Evolutionary conservation across 2,113 vertebrate genomes (phyloP), one percentile per base, ranked within the genome.

Genomic region (Corythornis madagascariensis): DNA sequence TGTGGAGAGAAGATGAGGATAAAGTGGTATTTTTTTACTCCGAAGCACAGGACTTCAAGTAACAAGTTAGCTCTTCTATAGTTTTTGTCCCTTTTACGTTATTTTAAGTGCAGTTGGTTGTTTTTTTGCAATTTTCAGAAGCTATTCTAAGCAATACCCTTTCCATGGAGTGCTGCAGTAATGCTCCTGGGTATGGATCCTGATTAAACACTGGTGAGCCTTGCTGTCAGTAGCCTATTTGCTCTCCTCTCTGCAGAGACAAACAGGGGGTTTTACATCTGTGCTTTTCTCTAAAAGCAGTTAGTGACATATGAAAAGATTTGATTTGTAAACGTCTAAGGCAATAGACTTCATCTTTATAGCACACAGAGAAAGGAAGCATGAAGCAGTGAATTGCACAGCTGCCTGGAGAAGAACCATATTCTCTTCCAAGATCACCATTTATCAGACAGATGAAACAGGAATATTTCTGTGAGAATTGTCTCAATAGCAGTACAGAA

Each of bases 241-340:
- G 42, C 83, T 71, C 55, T 53, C 86, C 83, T 35, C 79, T 64
- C 90, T 35, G 45, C 67, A 28, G 90, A 88, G 64, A 63, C 88
- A 88, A 16, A 16, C 72, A 50, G 75, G 67, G 35, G 35, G 14
- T 73, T 93, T 75, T 42, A 57, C 83, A 93, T 70, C 95, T 88
- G 86, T 90, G 88, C 88, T 80, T 70, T 80, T 73, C 86, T 88
- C 72, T 53, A 22, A 35, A 4, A 94, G 88, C 92, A 86, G 55
- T 83, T 70, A 83, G 90, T 77, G 90, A 67, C 83, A 66, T 75
- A 64, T 73, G 90, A 94, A 95, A 93, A 93, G 94, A 90, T 88
- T 88, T 91, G 92, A 88, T 96, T 95, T 92, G 94, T 88, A 88
- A 90, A 94, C 53, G 83, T 94, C 83, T 83, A 6, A 95, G 88